Base-by-base conservation (phyloP, 2,888 invertebrate species). In the Pemphredon lugubris region DNA sequence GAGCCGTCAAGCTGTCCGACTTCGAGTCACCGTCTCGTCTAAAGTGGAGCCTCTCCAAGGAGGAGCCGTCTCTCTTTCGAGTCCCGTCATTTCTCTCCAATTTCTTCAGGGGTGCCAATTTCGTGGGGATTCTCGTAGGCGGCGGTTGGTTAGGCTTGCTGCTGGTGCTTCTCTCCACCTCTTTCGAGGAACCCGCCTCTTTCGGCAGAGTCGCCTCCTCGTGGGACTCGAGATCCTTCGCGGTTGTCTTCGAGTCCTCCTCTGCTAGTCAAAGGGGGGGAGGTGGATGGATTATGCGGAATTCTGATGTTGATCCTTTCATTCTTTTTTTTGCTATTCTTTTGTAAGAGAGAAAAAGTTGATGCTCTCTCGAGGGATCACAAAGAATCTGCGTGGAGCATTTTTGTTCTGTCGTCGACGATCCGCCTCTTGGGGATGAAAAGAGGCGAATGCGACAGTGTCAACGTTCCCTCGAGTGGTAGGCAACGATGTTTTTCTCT, bases 191-290 rank as follows among this genome's bases (percentile, higher is more conserved):
- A 1, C 16, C 16, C 0, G 48, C n/a, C 11, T 88, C 88, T 21
- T 86, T 88, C 1, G 86, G 84, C 9, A 86, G 55, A 2, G 81
- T 86, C 4, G 79, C 81, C 42, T 87, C 88, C 50, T 87, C 87
- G 59, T 87, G 85, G 1, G 87, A 87, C 14, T 87, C 86, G 58
- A 86, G 72, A 5, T 88, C 90, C 75, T 89, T 90, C 11, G 88
- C 88, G 11, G 90, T 89, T 40, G 90, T 90, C 81, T 90, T 90
- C 3, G 90, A 90, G 69, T 91, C 91, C 72, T 91, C 91, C 69
- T 91, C 91, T 89, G 55, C 16, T n/a, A 39, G 44, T 20, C n/a
- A 68, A 45, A 70, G 60, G 39, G 26, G 26, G 26, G 26, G 26
- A 26, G 7, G 3, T 26, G 26, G 26, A 5, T 26, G 26, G 26